phyloP scores from a whole-genome alignment of 2,113 vertebrate genomes.

The Illadopsis cleaveri region DNA sequence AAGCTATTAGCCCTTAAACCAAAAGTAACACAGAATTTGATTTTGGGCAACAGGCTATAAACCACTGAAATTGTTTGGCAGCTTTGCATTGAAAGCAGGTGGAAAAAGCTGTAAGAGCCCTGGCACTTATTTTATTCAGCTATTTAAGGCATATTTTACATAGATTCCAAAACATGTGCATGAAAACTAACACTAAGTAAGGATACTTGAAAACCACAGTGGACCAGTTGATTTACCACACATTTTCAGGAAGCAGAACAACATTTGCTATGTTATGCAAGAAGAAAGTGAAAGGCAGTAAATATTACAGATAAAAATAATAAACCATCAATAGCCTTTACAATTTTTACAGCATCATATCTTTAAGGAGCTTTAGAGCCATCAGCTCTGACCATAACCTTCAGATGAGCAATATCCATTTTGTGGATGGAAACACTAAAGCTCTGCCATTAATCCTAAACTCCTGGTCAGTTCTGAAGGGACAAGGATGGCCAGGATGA shows the following conservation, averaged over 20 bases:
- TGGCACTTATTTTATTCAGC: conserved; percentile 17
- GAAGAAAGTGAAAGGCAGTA: neutral
- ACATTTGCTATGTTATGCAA: neutral
- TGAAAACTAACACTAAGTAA: conserved; percentile 4
- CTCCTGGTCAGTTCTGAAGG: neutral
- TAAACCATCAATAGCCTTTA: conserved; percentile 13
- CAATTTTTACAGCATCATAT: neutral
- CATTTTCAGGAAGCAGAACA: neutral
- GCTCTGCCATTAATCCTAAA: neutral
- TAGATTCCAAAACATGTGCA: neutral
- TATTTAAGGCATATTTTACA: conserved; percentile 42
- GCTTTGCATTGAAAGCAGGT: conserved; percentile 21
- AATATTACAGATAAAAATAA: conserved; percentile 25
- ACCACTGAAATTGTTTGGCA: conserved; percentile 46
- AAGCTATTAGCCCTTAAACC: conserved; percentile 64
- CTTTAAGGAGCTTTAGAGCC: neutral
- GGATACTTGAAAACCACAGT: neutral
- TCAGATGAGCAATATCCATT: neutral
- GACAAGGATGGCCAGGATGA: neutral
- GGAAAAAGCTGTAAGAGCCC: neutral
- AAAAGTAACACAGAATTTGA: conserved; percentile 61
- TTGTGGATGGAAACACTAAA: neutral
- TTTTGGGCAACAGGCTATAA: conserved; percentile 56
- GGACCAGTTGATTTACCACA: conserved; percentile 23
- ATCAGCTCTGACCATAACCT: neutral